Evolutionary conservation across 2,113 vertebrate species (phyloP).

Genomic region (Zapornia atra): DNA sequence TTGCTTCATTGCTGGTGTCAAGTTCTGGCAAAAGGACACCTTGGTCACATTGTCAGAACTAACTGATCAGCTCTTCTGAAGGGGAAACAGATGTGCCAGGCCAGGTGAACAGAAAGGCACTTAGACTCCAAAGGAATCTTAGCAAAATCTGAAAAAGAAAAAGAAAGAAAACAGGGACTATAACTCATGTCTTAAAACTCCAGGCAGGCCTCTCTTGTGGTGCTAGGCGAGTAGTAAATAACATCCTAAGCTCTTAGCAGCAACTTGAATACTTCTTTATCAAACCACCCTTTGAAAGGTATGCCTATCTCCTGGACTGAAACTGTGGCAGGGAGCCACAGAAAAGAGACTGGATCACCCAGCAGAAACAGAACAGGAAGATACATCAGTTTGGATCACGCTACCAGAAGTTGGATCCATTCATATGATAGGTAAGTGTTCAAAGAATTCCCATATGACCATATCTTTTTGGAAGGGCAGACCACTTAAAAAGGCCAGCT

Average conservation of each 20-base stretch:
- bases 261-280: not conserved
- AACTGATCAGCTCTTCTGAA: not conserved
- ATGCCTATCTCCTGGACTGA: not conserved
- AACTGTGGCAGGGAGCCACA: not conserved
- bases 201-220: not conserved
- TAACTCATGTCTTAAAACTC: not conserved
- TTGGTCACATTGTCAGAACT: not conserved
- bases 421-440: not conserved
- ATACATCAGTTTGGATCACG: not conserved
- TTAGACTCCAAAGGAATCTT: not conserved
- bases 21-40: not conserved
- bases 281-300: not conserved
- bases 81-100: not conserved
- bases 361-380: not conserved
- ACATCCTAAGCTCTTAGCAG: not conserved
- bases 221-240: not conserved
- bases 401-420: not conserved
- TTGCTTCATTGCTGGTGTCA: constrained; percentile 12
- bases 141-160: not conserved
- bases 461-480: not conserved
- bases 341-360: not conserved
- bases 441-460: not conserved
- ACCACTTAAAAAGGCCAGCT: not conserved
- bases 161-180: not conserved
- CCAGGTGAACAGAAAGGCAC: not conserved